phyloP scores from a whole-genome alignment of 2,113 vertebrate species.

The Murina feae region DNA sequence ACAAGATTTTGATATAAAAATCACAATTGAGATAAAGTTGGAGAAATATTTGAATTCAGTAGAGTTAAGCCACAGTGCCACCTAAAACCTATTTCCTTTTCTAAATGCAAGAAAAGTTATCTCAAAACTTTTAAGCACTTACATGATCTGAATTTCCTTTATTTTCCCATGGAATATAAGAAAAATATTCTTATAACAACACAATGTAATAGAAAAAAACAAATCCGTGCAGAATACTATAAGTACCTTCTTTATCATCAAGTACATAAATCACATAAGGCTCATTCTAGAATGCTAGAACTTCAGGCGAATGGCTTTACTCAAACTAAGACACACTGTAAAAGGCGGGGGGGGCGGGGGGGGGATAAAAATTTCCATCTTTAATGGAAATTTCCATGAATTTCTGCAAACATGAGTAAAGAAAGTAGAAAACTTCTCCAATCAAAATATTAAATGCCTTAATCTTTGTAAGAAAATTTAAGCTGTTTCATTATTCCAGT shows the following conservation, averaged over 20 bases:
- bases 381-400: constrained; percentile 19
- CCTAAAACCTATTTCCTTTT: constrained; percentile 64
- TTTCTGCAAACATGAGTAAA: constrained; percentile 68
- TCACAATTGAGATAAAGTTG: constrained; percentile 41
- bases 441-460: constrained; percentile 67
- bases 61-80: constrained; percentile 36
- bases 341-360: neutral
- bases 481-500: constrained; percentile 85
- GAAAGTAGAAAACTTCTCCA: constrained; percentile 63
- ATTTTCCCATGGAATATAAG: constrained; percentile 49
- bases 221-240: neutral
- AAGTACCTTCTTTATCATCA: constrained; percentile 41
- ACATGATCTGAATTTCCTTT: constrained; percentile 40
- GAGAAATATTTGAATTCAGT: constrained; percentile 42
- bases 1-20: constrained; percentile 63
- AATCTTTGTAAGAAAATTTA: constrained; percentile 77
- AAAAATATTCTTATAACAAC: constrained; percentile 13
- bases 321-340: constrained; percentile 44
- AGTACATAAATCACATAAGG: neutral
- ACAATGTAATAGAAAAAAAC: constrained; percentile 40
- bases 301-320: constrained; percentile 9
- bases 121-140: constrained; percentile 34
- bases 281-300: constrained; percentile 38
- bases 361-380: constrained; percentile 31
- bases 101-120: constrained; percentile 27